Evolutionary conservation across 2,113 vertebrate species (phyloP), one percentile per base, ranked within the genome.

Genomic region (Indicator maculatus): DNA sequence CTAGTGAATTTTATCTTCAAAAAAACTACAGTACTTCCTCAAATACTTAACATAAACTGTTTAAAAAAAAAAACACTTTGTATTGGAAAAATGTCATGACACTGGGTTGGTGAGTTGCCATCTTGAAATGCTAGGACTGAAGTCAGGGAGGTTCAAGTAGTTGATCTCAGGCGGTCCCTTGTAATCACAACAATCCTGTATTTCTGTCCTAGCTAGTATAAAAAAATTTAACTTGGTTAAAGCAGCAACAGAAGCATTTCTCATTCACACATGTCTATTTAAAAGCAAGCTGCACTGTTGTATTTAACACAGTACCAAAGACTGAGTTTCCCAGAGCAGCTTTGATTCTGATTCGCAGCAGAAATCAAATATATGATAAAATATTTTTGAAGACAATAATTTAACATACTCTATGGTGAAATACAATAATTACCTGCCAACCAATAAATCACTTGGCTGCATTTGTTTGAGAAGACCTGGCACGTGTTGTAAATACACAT

Each of bases 311-410:
- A 50, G 11, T 50, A 47, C 45, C 45, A 86, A 45, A 69, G 44
- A 61, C 17, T 65, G n/a, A 21, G 44, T 24, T 45, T 91, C 31
- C 65, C 5, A 11, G 26, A 52, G 64, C 16, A 88, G 39, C 33
- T 77, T 83, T 81, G 28, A 33, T 67, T 89, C 79, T 83, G 56
- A 55, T 96, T 91, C 65, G 88, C 44, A 83, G 17, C 13, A 94
- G 59, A 83, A 69, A 70, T 39, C 50, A 64, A 88, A 21, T 50
- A 38, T 41, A 39, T 0, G 2, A 44, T 17, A 82, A 91, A 73
- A 85, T 47, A 38, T 14, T 85, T 89, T 30, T 87, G 44, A 92
- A 85, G 71, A 65, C 20, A 88, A 38, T 33, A 14, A 70, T 86
- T 83, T 74, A 80, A 59, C 31, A 71, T 31, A 55, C 5, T 76